Percentiles rank a stretch among this genome's conserved stretches.
These are phyloP conservation scores for Anoplius nigerrimus DNA, from an alignment of 2,888 invertebrate genomes.

Conservation along the genomic window DNA sequence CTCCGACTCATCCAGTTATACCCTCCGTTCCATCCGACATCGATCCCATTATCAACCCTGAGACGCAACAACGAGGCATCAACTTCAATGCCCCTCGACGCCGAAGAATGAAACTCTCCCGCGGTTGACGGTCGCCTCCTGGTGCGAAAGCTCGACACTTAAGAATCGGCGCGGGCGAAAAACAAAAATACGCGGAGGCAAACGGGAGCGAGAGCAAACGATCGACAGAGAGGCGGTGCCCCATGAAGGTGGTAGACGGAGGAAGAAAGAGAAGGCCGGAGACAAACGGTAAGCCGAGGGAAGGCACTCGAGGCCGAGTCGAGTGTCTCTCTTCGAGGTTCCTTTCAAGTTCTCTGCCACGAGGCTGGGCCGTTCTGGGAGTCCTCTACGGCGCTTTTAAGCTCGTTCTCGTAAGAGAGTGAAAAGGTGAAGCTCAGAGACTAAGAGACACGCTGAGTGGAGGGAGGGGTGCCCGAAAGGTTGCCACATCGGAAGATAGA, in stretches of 20 bases:
- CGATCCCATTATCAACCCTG: too few species aligned
- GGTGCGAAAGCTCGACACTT: too few species aligned
- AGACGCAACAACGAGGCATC: too few species aligned
- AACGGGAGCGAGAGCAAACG: slow-evolving; percentile 6
- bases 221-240: slow-evolving; percentile 5
- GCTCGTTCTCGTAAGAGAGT: slow-evolving; percentile 53
- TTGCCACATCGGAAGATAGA: slow-evolving; percentile 9
- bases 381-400: slow-evolving; percentile 63
- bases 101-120: too few species aligned
- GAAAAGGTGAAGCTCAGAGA: slow-evolving; percentile 37
- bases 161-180: slow-evolving; percentile 13
- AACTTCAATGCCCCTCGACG: too few species aligned
- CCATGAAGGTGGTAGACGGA: slow-evolving; percentile 17
- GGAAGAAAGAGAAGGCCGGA: slow-evolving; percentile 42
- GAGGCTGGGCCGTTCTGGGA: slow-evolving; percentile 43
- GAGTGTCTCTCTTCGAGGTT: slow-evolving; percentile 67
- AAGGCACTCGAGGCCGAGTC: slow-evolving; percentile 62
- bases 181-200: slow-evolving; percentile 1
- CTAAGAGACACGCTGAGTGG: slow-evolving; percentile 43
- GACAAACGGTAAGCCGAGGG: slow-evolving; percentile 66
- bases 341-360: slow-evolving; percentile 67
- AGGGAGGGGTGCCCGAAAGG: slow-evolving; percentile 14
- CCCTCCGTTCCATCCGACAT: too few species aligned
- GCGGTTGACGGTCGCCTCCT: too few species aligned
- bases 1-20: too few species aligned